Conservation (phyloP, 2,888 invertebrate species). For the Amitus sp. region DNA sequence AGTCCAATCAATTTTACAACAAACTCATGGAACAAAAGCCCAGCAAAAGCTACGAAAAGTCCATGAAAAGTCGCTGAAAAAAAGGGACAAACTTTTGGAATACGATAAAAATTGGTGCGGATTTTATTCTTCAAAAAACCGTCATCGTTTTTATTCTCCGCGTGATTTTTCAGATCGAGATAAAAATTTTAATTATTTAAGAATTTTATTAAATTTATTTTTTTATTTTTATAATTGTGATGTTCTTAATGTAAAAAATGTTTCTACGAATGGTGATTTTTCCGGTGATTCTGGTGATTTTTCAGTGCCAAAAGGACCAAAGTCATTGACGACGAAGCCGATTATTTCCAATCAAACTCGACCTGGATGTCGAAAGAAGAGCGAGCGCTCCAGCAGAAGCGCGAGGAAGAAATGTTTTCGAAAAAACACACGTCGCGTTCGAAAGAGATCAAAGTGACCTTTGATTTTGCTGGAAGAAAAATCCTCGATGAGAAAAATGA, state of each 20-base stretch:
- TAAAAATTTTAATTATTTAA: too few species aligned
- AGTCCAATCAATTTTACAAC: constrained; percentile 75
- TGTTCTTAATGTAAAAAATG: too few species aligned
- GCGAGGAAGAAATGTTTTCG: constrained; percentile 75
- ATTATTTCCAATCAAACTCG: constrained; percentile 87
- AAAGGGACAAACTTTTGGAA: constrained; percentile 83
- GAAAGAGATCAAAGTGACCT: constrained; percentile 73
- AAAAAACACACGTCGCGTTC: constrained; percentile 76
- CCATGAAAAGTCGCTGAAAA: constrained; percentile 78
- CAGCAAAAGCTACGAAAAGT: constrained; percentile 70
- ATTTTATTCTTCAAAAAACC: too few species aligned
- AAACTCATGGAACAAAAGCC: constrained; percentile 72
- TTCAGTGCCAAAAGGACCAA: constrained; percentile 76
- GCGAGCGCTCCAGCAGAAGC: constrained; percentile 73
- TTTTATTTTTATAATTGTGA: too few species aligned
- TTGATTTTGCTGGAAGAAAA: constrained; percentile 77
- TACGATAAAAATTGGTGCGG: constrained; percentile 87
- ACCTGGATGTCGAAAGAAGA: constrained; percentile 84
- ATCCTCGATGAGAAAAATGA: constrained; percentile 46
- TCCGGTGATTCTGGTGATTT: too few species aligned
- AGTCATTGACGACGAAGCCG: constrained; percentile 93
- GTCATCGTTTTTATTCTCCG: too few species aligned
- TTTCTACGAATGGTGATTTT: too few species aligned
- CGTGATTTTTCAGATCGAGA: too few species aligned
- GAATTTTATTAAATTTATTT: too few species aligned